Conservation (phyloP, 2,113 vertebrate genomes). For the Alces alces region DNA sequence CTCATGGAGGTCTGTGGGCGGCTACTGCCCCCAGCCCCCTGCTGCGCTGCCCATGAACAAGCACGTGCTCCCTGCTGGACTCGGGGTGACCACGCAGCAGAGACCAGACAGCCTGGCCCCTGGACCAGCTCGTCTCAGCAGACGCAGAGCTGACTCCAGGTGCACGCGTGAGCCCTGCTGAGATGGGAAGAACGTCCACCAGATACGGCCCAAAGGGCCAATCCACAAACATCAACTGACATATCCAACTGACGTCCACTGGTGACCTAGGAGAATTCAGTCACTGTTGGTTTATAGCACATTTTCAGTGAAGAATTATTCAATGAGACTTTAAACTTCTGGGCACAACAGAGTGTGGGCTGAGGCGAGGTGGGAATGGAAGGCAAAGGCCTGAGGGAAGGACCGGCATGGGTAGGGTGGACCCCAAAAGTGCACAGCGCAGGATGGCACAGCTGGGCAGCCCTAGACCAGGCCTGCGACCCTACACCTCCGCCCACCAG, state of each 20-base stretch:
- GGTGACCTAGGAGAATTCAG: not conserved
- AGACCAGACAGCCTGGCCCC: not conserved
- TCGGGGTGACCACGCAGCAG: accelerated
- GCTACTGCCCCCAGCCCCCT: not conserved
- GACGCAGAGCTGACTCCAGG: too few relatives aligned
- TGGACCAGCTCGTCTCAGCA: not conserved
- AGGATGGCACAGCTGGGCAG: not conserved
- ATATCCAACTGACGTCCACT: not conserved
- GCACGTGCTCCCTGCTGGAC: not conserved
- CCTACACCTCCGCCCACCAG: not conserved
- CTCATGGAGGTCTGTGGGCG: not conserved
- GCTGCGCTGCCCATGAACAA: not conserved
- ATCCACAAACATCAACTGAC: not conserved
- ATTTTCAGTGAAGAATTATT: not conserved
- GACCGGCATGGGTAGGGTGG: too few relatives aligned
- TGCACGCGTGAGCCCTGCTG: not conserved
- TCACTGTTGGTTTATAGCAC: not conserved
- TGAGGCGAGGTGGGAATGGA: not conserved
- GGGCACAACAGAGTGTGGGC: not conserved
- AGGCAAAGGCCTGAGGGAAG: not conserved
- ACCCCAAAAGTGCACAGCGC: too few relatives aligned
- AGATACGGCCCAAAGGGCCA: not conserved
- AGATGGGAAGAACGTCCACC: not conserved
- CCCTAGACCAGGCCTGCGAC: not conserved
- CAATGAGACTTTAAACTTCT: not conserved